Conservation (phyloP, 2,797 vertebrate genomes). For the Picus viridis region DNA sequence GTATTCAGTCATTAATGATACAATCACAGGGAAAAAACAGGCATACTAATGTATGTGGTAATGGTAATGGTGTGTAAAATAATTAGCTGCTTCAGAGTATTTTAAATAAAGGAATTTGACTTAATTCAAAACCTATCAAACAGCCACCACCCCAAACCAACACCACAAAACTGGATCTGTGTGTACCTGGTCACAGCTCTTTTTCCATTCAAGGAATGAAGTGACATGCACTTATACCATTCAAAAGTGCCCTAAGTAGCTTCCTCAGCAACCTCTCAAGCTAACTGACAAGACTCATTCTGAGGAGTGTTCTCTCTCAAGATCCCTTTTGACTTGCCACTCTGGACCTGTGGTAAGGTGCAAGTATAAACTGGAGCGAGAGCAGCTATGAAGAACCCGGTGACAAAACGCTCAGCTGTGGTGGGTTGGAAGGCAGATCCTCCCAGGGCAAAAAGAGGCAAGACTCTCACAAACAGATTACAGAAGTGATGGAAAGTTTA, state of each 20-base stretch:
- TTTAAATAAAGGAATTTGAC: neutral
- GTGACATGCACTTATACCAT: neutral
- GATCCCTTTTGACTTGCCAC: neutral
- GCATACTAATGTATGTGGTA: neutral
- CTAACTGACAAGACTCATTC: neutral
- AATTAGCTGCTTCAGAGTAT: neutral
- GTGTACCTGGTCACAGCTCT: neutral
- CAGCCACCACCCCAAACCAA: neutral
- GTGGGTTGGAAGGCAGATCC: too few species aligned
- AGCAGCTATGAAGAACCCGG: neutral
- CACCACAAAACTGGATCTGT: neutral
- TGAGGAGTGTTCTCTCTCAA: neutral
- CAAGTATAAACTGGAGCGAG: neutral
- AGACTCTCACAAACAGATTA: too few species aligned
- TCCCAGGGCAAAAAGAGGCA: too few species aligned
- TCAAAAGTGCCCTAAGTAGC: neutral
- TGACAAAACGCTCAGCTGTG: neutral
- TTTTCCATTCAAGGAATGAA: neutral
- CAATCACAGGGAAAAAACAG: constrained; percentile 1
- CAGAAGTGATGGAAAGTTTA: too few species aligned
- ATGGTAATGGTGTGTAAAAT: neutral
- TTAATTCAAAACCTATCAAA: neutral
- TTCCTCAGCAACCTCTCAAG: neutral
- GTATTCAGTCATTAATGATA: neutral
- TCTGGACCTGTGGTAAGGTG: neutral